Evolutionary conservation across 2,888 invertebrate genomes (phyloP).

Genomic region (Nineta flava): DNA sequence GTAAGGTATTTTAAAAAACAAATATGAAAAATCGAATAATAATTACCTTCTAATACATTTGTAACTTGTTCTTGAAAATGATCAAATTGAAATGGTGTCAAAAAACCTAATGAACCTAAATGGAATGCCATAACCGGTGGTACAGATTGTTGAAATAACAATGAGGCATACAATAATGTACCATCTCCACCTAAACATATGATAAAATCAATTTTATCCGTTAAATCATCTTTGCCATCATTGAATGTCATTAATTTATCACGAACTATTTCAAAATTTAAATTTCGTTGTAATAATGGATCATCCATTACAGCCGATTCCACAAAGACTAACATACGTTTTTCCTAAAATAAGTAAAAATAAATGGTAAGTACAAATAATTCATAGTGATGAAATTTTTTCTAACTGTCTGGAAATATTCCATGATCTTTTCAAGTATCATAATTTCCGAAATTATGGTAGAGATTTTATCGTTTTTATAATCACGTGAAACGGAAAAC

Average conservation of each 20-base stretch:
- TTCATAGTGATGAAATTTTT: too few relatives aligned
- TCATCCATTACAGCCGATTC: slow-evolving; percentile 85
- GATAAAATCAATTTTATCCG: slow-evolving; percentile 93
- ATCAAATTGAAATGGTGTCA: slow-evolving; percentile 90
- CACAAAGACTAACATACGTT: slow-evolving; percentile 90
- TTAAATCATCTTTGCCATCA: slow-evolving; percentile 85
- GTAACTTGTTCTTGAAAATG: slow-evolving; percentile 89
- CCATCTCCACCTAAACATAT: slow-evolving; percentile 94
- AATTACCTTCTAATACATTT: slow-evolving; percentile 76
- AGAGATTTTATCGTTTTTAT: too few relatives aligned
- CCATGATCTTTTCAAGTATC: too few relatives aligned
- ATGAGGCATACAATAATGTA: slow-evolving; percentile 87
- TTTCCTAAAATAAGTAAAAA: slow-evolving; percentile 47
- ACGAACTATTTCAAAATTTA: slow-evolving; percentile 57
- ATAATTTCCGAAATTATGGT: too few relatives aligned
- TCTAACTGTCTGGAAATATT: too few relatives aligned
- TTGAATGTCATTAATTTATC: slow-evolving; percentile 75
- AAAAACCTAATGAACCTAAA: slow-evolving; percentile 86
- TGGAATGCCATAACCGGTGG: slow-evolving; percentile 98
- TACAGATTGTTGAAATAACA: slow-evolving; percentile 89
- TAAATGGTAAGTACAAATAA: too few relatives aligned
- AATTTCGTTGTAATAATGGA: slow-evolving; percentile 54
- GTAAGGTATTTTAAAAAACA: background rate
- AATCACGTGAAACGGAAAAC: too few relatives aligned
- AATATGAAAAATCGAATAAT: too few relatives aligned